Base-by-base conservation (phyloP, 2,797 vertebrate species). In the Echiichthys vipera region DNA sequence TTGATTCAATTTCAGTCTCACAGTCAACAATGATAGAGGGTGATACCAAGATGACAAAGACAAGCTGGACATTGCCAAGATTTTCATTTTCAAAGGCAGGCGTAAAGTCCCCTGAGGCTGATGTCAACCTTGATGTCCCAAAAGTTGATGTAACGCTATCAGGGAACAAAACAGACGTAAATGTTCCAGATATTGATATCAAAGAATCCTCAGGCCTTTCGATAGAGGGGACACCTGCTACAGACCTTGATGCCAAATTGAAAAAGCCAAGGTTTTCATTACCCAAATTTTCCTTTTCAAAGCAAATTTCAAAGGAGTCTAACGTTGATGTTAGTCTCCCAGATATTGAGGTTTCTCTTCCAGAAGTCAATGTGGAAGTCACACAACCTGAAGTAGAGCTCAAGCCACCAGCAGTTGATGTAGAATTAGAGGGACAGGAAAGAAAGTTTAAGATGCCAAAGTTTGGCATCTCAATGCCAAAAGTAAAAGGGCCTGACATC, bases 11-110 rank as follows among this genome's bases (percentile, higher is more conserved):
- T 34, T 43, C 36, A 50, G 25, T n/a, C 3, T 15, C 29, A 27
- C n/a, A 49, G 9, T 22, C 18, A 32, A 3, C 14, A 18, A 7
- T 11, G 3, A 20, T 37, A 22, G 50, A 63, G 4, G 40, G 24
- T 24, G 24, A 71, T 34, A 55, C 68, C 15, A 88, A 87, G 50
- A 17, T 88, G 29, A 80, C 85, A 68, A 84, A 81, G 49, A 40
- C 80, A 55, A 85, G 71, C 39, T 84, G 91, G 67, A 86, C 90
- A 50, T 72, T 92, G 30, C 91, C 92, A 3, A 91, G 18, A 77
- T 72, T 91, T 73, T 87, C 84, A 64, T 80, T 85, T 72, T 78
- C 79, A 62, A 88, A 84, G 53, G 79, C 0, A 32, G 0, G 83
- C 74, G 34, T 6, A 32, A 40, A 18, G 2, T 0, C 2, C 62